Evolutionary conservation across 2,888 invertebrate species (phyloP), one percentile per base, ranked within the genome.

Genomic region (Nemotelus pantherinus): DNA sequence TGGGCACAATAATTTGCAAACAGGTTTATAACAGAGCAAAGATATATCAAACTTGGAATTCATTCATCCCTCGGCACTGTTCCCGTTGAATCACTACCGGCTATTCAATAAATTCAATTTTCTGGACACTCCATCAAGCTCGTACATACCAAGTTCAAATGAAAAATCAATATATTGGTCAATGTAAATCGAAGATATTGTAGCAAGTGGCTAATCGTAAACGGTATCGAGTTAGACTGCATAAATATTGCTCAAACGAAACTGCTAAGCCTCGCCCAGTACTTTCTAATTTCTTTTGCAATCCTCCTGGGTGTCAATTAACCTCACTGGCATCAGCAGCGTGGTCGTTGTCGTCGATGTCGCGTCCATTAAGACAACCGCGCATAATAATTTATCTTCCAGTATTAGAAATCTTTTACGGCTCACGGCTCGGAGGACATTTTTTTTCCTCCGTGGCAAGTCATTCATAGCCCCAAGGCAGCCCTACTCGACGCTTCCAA

Each of bases 301-400:
- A 74, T 74, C 60, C 74, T 74, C 74, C 43, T 74, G 74, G 74
- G 74, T 60, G 60, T 25, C 74, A 74, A 74, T 74, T 74, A 74
- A 74, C 60, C 74, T 74, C 72, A 72, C 58, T 50, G 48, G 9
- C 10, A 9, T 25, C 3, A 3, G 3, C n/a, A 57, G 25, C 25
- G 57, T 57, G 10, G 57, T 9, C 57, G 10, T 25, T 57, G 57
- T 57, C 63, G 63, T 63, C 3, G 63, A n/a, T 43, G 63, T 63
- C 60, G 48, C 41, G 45, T 60, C 74, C 57, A 74, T 74, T 74
- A 74, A 60, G 74, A 39, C 74, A 50, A 60, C 74, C 45, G 63
- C 74, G 74, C 74, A 74, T 74, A 63, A 74, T 74, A 74, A 60
- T 60, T 60, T 48, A 74, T 74, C 74, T 39, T 48, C 47, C 74